Evolutionary conservation across 2,797 vertebrate genomes (phyloP).

Genomic region (Sebastes kiyomatsui): DNA sequence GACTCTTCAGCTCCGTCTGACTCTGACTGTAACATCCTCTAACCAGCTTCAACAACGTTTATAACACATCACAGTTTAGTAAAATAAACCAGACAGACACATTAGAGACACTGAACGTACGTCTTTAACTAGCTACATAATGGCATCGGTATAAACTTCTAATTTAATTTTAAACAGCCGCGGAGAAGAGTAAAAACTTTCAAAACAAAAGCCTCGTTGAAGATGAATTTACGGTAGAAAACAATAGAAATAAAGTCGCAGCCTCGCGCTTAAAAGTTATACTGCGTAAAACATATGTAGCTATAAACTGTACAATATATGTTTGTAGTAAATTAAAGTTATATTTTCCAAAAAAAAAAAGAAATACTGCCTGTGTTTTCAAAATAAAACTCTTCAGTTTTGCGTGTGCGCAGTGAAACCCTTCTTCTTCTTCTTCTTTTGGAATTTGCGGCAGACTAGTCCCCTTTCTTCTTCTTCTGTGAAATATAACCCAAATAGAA

Average conservation of each 20-base stretch:
- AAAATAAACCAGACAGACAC: fast-evolving
- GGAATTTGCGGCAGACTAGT: too few species aligned
- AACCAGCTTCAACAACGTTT: neutral
- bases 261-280: neutral
- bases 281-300: too few species aligned
- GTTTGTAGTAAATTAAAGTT: neutral
- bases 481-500: neutral
- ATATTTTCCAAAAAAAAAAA: neutral
- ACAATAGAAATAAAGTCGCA: neutral
- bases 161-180: neutral
- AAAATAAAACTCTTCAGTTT: neutral
- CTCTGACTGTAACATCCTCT: constrained; percentile 8
- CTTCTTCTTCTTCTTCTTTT: too few species aligned
- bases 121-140: neutral
- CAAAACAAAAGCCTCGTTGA: constrained; percentile 16
- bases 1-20: neutral
- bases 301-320: fast-evolving
- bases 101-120: fast-evolving
- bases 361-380: neutral
- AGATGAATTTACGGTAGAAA: neutral
- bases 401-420: neutral
- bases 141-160: fast-evolving
- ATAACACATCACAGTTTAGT: neutral
- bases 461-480: neutral
- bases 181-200: neutral